phyloP scores from a whole-genome alignment of 35 echinoderm and acorn worm species.

The Acanthaster planci region DNA sequence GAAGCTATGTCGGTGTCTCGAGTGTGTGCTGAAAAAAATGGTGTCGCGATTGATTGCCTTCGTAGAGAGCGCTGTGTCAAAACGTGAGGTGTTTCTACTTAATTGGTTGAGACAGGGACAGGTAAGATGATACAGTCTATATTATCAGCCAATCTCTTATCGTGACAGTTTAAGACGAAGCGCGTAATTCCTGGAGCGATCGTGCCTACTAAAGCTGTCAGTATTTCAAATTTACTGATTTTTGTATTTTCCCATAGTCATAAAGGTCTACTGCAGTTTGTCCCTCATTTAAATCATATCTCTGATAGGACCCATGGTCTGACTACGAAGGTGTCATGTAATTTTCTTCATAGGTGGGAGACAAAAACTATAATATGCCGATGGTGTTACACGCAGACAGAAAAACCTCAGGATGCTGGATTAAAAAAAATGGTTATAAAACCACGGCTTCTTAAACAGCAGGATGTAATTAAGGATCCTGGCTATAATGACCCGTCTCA shows the following conservation, averaged over 20 bases:
- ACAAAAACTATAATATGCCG: no score
- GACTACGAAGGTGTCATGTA: no score
- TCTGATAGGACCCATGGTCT: no score
- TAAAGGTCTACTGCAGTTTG: neutral
- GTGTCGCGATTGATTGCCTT: neutral
- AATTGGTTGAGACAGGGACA: conserved; percentile 16
- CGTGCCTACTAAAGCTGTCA: neutral
- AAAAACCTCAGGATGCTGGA: no score
- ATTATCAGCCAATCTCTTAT: neutral
- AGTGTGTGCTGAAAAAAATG: neutral
- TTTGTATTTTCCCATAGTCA: neutral
- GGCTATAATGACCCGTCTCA: neutral
- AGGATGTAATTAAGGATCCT: no score
- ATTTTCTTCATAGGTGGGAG: no score
- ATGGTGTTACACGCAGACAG: no score
- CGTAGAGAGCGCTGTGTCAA: neutral
- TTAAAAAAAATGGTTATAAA: no score
- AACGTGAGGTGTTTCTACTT: neutral
- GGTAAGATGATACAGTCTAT: neutral
- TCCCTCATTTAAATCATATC: neutral
- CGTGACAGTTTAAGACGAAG: neutral
- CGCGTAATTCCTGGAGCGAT: neutral
- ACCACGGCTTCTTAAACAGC: no score
- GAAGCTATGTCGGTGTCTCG: neutral
- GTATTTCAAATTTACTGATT: neutral